These are phyloP conservation scores for Antigone vipio DNA, from an alignment of 2,113 vertebrate species.

Conservation along the genomic window DNA sequence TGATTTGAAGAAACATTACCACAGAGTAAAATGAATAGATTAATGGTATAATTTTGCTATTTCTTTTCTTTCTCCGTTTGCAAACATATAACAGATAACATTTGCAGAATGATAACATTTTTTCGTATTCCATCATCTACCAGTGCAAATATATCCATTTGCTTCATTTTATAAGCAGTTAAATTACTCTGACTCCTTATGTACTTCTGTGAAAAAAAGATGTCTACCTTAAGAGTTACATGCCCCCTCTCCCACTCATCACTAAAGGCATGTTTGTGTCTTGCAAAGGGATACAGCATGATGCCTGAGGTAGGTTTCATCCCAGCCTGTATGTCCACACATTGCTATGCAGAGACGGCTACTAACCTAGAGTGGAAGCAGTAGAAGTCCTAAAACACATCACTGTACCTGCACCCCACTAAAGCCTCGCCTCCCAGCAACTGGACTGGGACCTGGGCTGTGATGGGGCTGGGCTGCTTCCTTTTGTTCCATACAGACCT, in stretches of 20 bases:
- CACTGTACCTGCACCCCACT: neutral
- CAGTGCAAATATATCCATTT: neutral
- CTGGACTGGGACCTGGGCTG: neutral
- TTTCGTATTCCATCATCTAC: neutral
- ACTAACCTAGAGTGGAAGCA: neutral
- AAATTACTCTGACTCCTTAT: neutral
- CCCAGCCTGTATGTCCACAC: neutral
- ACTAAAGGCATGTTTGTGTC: neutral
- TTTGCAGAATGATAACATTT: neutral
- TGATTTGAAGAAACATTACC: conserved; percentile 23
- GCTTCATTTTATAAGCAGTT: conserved; percentile 3
- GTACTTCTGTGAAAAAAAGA: neutral
- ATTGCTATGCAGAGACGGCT: neutral
- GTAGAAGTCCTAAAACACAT: neutral
- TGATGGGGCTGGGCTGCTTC: neutral
- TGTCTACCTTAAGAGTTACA: neutral
- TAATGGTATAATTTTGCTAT: neutral
- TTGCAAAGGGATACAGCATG: neutral
- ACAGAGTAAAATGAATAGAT: neutral
- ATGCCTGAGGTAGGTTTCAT: neutral
- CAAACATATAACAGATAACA: neutral
- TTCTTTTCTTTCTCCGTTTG: neutral
- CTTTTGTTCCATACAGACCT: neutral
- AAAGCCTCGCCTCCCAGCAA: neutral
- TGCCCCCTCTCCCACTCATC: neutral